phyloP scores from a whole-genome alignment of 1,140 invertebrate genomes.

The Pogonus chalceus region DNA sequence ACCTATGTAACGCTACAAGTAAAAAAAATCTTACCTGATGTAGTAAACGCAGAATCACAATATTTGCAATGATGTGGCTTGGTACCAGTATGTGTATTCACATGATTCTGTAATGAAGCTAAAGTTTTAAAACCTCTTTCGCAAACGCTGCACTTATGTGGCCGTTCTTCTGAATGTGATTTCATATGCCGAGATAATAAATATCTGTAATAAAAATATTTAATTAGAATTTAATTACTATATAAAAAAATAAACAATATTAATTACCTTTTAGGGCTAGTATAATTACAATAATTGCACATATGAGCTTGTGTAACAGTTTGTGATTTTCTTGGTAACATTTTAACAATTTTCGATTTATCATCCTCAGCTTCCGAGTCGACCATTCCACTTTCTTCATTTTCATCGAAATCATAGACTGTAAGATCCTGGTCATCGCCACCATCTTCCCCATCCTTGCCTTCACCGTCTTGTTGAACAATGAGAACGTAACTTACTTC shows the following conservation, averaged over 20 bases:
- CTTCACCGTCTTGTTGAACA: constrained; percentile 60
- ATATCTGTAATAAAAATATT: constrained; percentile 44
- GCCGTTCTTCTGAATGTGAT: constrained; percentile 87
- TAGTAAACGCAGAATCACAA: constrained; percentile 89
- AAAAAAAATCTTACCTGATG: constrained; percentile 58
- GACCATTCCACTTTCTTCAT: constrained; percentile 42
- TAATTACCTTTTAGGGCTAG: constrained; percentile 64
- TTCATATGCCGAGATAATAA: constrained; percentile 89
- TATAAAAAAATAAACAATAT: not conserved
- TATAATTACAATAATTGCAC: constrained; percentile 87
- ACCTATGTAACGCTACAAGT: no score
- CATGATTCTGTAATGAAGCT: constrained; percentile 88
- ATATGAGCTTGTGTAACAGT: constrained; percentile 61
- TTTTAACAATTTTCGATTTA: constrained; percentile 56
- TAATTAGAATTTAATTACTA: not conserved
- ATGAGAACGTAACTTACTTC: constrained; percentile 86
- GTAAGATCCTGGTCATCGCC: constrained; percentile 50
- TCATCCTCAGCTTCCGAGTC: constrained; percentile 62
- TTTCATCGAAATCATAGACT: constrained; percentile 58
- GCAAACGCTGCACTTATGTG: constrained; percentile 90
- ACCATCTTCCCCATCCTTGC: constrained; percentile 47
- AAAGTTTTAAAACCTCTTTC: constrained; percentile 91
- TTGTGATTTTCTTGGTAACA: constrained; percentile 59
- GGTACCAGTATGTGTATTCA: constrained; percentile 92
- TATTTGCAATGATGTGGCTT: constrained; percentile 91